These are phyloP conservation scores for Hypanus sabinus DNA, from an alignment of 2,113 vertebrate species.

Conservation along the genomic window DNA sequence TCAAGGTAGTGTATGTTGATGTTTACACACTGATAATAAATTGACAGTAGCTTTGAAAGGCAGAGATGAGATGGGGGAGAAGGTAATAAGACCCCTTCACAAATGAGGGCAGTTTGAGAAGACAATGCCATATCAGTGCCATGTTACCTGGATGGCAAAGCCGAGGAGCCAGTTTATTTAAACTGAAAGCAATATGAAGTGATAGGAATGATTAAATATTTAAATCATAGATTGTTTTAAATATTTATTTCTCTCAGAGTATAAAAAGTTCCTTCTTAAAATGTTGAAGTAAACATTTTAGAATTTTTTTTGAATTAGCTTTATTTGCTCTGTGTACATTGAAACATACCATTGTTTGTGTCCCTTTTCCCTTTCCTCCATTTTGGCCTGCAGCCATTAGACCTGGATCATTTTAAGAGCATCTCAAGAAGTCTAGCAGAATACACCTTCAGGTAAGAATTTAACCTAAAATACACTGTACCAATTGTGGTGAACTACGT, in stretches of 20 bases:
- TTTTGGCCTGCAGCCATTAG: neutral
- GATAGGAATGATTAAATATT: neutral
- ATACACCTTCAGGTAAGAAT: neutral
- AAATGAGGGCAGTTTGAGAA: neutral
- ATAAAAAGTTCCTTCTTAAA: neutral
- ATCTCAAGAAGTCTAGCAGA: neutral
- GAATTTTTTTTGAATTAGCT: too few species aligned
- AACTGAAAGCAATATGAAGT: neutral
- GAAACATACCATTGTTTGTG: too few species aligned
- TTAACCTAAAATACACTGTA: neutral
- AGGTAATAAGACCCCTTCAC: neutral
- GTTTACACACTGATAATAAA: too few species aligned
- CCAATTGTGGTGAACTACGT: too few species aligned
- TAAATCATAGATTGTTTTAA: neutral
- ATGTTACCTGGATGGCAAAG: neutral
- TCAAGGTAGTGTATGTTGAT: too few species aligned
- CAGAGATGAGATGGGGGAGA: neutral
- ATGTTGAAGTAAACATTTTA: neutral
- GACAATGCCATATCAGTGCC: neutral
- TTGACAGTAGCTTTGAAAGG: too few species aligned
- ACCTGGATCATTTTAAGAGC: neutral
- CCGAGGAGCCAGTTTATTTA: neutral
- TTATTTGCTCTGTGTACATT: too few species aligned
- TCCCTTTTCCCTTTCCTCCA: neutral
- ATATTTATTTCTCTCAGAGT: neutral